Evolutionary conservation across 2,113 vertebrate genomes (phyloP), one percentile per base, ranked within the genome.

Genomic region (Ahaetulla prasina): DNA sequence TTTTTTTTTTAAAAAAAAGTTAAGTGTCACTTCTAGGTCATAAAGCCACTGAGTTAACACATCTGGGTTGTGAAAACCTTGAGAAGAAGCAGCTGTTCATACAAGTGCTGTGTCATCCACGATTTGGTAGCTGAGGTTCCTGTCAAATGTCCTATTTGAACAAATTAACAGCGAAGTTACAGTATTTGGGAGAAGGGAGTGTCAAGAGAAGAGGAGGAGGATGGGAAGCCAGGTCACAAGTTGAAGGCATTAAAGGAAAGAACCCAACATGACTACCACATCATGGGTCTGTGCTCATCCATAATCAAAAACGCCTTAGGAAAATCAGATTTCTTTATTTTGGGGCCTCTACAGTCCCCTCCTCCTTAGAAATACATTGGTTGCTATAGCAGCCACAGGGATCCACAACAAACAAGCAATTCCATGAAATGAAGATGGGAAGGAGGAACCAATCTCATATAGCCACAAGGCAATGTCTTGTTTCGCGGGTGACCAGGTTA

Each of bases 261-360:
- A 85, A 23, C 25, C 12, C 50, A 14, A 39, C 55, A 54, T 85
- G 47, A 50, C 12, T 8, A 10, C 68, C 39, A 10, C 52, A 84
- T 89, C 91, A 92, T 57, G 39, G 30, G 68, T 85, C 89, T 27
- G 50, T 89, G 47, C 53, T 85, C 52, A n/a, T 20, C 30, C 63
- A 55, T 43, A 89, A 53, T 50, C 63, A 89, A 89, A 89, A 92
- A 8, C 1, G 63, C 53, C 22, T 12, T 30, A 50, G 68, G 88
- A 88, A 92, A 92, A 92, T 89, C 43, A 39, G 68, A 89, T 89
- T 74, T 50, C 43, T 39, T 57, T 16, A 10, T 68, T 85, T 89
- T 12, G 12, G 49, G 55, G 53, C 88, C 53, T 20, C n/a, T 39
- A 25, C 4, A 4, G 27, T 89, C 57, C 27, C 52, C 91, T 88